Evolutionary conservation across 2,113 vertebrate species (phyloP).

Genomic region (Amazona guildingii): DNA sequence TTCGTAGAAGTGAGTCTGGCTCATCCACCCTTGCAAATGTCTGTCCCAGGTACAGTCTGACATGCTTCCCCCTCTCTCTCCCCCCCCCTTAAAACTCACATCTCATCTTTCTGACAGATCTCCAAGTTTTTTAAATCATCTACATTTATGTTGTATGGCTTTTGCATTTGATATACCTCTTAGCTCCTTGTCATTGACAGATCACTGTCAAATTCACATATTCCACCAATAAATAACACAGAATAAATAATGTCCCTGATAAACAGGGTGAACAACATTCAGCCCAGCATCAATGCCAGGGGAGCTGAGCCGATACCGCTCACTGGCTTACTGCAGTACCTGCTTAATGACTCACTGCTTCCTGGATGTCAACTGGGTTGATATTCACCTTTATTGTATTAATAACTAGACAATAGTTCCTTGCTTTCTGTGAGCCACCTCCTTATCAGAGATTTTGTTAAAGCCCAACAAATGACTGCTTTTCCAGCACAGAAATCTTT

Average conservation of each 20-base stretch:
- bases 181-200: neutral
- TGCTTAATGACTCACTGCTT: constrained; percentile 2
- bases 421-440: neutral
- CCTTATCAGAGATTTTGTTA: neutral
- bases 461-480: constrained; percentile 28
- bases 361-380: neutral
- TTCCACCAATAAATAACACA: neutral
- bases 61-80: rapidly evolving
- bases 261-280: neutral
- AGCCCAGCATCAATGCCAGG: rapidly evolving
- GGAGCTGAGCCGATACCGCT: neutral
- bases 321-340: neutral
- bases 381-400: neutral
- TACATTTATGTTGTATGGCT: neutral
- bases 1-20: neutral
- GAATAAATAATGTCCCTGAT: neutral
- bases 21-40: rapidly evolving
- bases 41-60: neutral
- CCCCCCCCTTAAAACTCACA: rapidly evolving
- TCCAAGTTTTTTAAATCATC: neutral
- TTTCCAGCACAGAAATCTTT: neutral
- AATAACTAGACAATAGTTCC: neutral
- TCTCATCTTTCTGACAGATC: neutral
- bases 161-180: neutral
- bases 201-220: constrained; percentile 3